Conservation (phyloP, 2,113 vertebrate species). For the Hiodon tergisus region DNA sequence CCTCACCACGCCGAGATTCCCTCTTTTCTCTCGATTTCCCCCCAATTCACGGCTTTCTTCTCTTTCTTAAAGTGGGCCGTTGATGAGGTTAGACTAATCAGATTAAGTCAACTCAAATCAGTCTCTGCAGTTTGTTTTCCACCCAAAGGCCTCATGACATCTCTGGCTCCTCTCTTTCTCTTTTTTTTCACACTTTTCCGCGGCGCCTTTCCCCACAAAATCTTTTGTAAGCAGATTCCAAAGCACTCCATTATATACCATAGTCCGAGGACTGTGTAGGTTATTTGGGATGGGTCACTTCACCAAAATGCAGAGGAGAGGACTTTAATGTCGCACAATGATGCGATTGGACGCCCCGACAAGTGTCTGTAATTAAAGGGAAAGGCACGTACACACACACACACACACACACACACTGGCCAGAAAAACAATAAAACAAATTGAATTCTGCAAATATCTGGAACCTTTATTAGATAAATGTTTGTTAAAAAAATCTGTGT, state of each 20-base stretch:
- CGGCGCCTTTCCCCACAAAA: constrained; percentile 52
- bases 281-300: constrained; percentile 87
- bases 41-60: constrained; percentile 70
- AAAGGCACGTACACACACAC: constrained; percentile 22
- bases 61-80: constrained; percentile 72
- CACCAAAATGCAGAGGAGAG: constrained; percentile 66
- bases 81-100: constrained; percentile 93
- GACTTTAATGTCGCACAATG: constrained; percentile 73
- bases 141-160: constrained; percentile 73
- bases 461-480: constrained; percentile 68
- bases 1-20: constrained; percentile 58
- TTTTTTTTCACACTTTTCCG: constrained; percentile 69
- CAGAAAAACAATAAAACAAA: constrained; percentile 58
- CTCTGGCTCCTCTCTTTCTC: constrained; percentile 72
- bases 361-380: constrained; percentile 52
- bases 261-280: constrained; percentile 67
- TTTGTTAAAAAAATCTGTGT: constrained; percentile 46
- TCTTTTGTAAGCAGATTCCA: constrained; percentile 71
- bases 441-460: constrained; percentile 63
- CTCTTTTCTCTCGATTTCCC: constrained; percentile 58
- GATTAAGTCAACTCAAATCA: constrained; percentile 89
- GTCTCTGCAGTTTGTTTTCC: constrained; percentile 81
- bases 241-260: constrained; percentile 75
- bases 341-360: constrained; percentile 68
- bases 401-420: constrained; percentile 34